phyloP scores from a whole-genome alignment of 92 coral and sea anemone species.

The Pocillopora meandrina region DNA sequence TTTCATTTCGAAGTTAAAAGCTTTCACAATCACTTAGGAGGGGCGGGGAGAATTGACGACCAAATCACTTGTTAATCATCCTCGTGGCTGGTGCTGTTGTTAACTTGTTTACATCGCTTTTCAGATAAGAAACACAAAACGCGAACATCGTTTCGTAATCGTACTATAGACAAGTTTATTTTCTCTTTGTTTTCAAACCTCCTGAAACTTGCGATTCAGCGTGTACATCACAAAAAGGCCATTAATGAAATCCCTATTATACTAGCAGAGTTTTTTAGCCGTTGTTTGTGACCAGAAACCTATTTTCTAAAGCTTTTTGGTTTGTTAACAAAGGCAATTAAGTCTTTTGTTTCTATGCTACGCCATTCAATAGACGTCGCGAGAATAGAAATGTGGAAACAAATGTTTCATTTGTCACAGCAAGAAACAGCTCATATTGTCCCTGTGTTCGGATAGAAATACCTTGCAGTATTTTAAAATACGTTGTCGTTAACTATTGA shows the following conservation, averaged over 20 bases:
- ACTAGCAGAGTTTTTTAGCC: slow-evolving; percentile 20
- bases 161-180: not conserved
- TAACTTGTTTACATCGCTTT: slow-evolving; percentile 40
- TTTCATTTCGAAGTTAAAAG: slow-evolving; percentile 39
- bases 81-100: slow-evolving; percentile 19
- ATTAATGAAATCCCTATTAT: slow-evolving; percentile 11
- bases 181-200: not conserved
- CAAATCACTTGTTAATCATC: slow-evolving; percentile 49
- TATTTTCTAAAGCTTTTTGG: slow-evolving; percentile 36
- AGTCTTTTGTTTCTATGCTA: slow-evolving; percentile 46
- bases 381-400: slow-evolving; percentile 41
- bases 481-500: not conserved
- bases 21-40: slow-evolving; percentile 55
- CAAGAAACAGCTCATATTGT: not conserved
- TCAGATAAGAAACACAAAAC: slow-evolving; percentile 22
- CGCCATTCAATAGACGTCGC: slow-evolving; percentile 33
- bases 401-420: slow-evolving; percentile 9
- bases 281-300: slow-evolving; percentile 39
- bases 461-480: slow-evolving; percentile 18
- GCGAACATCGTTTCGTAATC: not conserved
- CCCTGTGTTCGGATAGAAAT: slow-evolving; percentile 1
- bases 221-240: slow-evolving; percentile 1
- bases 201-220: slow-evolving; percentile 2
- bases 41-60: slow-evolving; percentile 41
- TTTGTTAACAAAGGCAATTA: slow-evolving; percentile 49